These are phyloP conservation scores for Agrypnus murinus DNA, from an alignment of 2,888 invertebrate genomes.

Conservation along the genomic window DNA sequence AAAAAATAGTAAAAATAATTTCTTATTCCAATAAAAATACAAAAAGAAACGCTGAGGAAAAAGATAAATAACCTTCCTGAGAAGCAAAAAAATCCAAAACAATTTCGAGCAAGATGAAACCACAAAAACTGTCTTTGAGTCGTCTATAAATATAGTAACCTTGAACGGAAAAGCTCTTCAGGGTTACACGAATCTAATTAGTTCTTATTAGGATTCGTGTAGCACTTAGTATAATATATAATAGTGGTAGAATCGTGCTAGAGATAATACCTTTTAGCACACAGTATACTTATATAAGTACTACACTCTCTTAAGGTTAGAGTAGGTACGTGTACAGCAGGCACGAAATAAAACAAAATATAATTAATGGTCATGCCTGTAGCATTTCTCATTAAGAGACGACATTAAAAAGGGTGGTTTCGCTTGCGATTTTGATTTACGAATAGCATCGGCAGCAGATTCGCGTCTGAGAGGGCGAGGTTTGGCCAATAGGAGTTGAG, in stretches of 20 bases:
- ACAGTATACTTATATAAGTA: slow-evolving; percentile 17
- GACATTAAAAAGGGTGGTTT: slow-evolving; percentile 54
- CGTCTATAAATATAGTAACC: too few relatives aligned
- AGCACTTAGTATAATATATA: background rate
- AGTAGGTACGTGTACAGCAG: slow-evolving; percentile 35
- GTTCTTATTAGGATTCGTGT: slow-evolving; percentile 4
- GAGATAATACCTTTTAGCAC: slow-evolving; percentile 39
- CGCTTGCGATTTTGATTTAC: slow-evolving; percentile 70
- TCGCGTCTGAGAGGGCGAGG: slow-evolving; percentile 67
- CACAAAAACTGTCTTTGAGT: too few relatives aligned
- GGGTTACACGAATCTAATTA: slow-evolving; percentile 8
- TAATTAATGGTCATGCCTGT: slow-evolving; percentile 52
- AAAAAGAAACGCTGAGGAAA: too few relatives aligned
- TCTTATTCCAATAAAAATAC: too few relatives aligned
- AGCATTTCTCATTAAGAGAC: slow-evolving; percentile 53
- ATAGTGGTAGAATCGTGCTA: slow-evolving; percentile 35
- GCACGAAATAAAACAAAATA: slow-evolving; percentile 49
- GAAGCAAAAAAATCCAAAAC: too few relatives aligned
- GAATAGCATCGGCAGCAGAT: slow-evolving; percentile 72
- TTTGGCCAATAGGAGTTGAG: slow-evolving; percentile 66
- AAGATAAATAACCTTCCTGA: too few relatives aligned
- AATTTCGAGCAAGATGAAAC: too few relatives aligned
- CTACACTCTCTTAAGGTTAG: slow-evolving; percentile 28
- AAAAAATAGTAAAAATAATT: too few relatives aligned
- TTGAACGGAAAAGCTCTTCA: background rate